Conservation (phyloP, 2,888 invertebrate species). For the Plebejus argus region DNA sequence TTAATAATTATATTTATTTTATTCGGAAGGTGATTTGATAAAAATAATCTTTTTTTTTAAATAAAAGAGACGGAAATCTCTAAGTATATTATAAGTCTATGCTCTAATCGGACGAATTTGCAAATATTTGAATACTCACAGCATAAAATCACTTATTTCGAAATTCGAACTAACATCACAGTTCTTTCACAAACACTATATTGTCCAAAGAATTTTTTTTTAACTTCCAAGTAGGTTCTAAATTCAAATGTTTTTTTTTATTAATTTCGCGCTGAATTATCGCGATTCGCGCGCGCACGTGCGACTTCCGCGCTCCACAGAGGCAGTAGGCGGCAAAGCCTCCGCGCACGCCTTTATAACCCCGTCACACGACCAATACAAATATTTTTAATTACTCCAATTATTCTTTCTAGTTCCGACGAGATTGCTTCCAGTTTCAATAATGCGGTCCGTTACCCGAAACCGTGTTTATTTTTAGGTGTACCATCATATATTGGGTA, state of each 20-base stretch:
- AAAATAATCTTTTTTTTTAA: neutral
- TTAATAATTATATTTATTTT: constrained; percentile 2
- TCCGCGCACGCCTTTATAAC: constrained; percentile 60
- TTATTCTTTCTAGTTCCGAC: constrained; percentile 70
- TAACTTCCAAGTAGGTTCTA: neutral
- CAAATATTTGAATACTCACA: constrained; percentile 5
- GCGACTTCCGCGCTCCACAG: constrained; percentile 51
- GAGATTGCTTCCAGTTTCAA: constrained; percentile 69
- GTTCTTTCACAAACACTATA: constrained; percentile 13
- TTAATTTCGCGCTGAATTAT: neutral
- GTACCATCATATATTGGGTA: constrained; percentile 49
- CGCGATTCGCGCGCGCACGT: constrained; percentile 43
- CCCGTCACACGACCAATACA: constrained; percentile 48
- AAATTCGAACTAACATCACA: neutral
- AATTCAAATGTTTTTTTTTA: constrained; percentile 24
- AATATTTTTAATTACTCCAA: constrained; percentile 67
- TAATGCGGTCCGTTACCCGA: constrained; percentile 44
- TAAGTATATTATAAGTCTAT: too few species aligned
- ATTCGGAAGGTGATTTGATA: neutral
- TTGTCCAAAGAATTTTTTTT: constrained; percentile 27
- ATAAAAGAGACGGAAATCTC: neutral
- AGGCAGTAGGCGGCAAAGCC: constrained; percentile 57
- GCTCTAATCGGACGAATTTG: neutral
- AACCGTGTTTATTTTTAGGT: constrained; percentile 58
- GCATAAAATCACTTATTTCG: neutral